Evolutionary conservation across 2,888 invertebrate species (phyloP), one percentile per base, ranked within the genome.

Genomic region (Leptopilina syphax): DNA sequence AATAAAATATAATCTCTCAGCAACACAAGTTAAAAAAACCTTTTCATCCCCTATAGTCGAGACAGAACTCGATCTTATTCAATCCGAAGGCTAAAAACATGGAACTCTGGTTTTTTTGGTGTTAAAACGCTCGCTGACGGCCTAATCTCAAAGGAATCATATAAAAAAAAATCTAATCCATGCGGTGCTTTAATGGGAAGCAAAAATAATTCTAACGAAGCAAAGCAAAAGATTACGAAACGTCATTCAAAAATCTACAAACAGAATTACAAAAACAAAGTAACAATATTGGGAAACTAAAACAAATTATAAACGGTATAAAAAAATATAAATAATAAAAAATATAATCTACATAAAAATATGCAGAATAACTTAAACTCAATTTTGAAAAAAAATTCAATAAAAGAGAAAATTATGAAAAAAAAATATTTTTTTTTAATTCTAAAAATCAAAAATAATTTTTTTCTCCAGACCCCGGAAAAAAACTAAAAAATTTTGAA

Each of bases 21-120:
- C 18, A 68, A 24, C n/a, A 68, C 4, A 34, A 2, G 47, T 24
- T 18, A 47, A 70, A 70, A 60, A 60, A 60, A n/a, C 10, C 18
- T 27, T 50, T 27, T 70, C 27, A 70, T 70, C 70, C 34, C 54
- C 70, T 50, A 34, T 70, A 70, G 24, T 54, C 70, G 54, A 70
- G 54, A 70, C 70, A 70, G 54, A 70, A 70, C 70, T 70, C 70
- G 70, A 70, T 50, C 50, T 24, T 24, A 24, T 24, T 70, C 50
- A 50, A 50, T 50, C 50, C 50, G 50, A 50, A 54, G 70, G 70
- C 54, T 54, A 54, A 54, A 70, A 70, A 54, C 34, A 34, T 27
- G 70, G 70, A 70, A 50, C 70, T 70, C 70, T 70, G 70, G 70
- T 70, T 50, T 70, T 70, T 70, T 50, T 70, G 70, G 70, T 70